Conservation (phyloP, 2,113 vertebrate species). For the Cyprinodon brontotheroides region DNA sequence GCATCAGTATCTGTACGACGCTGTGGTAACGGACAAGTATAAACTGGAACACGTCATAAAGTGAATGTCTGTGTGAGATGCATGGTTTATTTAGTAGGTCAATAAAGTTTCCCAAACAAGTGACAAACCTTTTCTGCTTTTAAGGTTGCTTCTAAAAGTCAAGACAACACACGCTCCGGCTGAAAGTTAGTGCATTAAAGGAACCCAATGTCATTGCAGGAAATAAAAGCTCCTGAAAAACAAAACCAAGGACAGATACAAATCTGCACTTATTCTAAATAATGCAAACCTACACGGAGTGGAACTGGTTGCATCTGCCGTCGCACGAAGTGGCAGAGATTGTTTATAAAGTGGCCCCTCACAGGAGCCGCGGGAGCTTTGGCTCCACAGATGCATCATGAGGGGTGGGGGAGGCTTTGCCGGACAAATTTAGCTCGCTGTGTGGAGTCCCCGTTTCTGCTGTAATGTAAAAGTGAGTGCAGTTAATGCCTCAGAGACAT, state of each 20-base stretch:
- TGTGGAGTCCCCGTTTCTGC: slow-evolving; percentile 45
- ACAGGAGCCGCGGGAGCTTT: slow-evolving; percentile 71
- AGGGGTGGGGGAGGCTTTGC: slow-evolving; percentile 17
- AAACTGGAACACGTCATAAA: background rate
- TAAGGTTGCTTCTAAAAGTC: background rate
- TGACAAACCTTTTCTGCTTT: slow-evolving; percentile 1
- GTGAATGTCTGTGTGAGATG: background rate
- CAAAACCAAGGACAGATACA: slow-evolving; percentile 54
- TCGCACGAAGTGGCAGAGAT: slow-evolving; percentile 44
- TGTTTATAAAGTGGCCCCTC: slow-evolving; percentile 70
- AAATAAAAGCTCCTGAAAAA: slow-evolving; percentile 48
- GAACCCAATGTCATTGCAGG: slow-evolving; percentile 49
- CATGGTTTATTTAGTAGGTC: background rate
- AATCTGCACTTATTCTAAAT: slow-evolving; percentile 69
- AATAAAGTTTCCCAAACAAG: background rate
- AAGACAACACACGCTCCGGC: background rate
- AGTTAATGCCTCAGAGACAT: slow-evolving; percentile 72
- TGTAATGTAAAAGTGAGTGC: slow-evolving; percentile 68
- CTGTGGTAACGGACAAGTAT: background rate
- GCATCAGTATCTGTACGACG: background rate
- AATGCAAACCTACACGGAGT: slow-evolving; percentile 62
- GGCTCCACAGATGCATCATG: slow-evolving; percentile 54
- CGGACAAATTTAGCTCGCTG: slow-evolving; percentile 67
- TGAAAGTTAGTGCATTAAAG: slow-evolving; percentile 18
- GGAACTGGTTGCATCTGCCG: slow-evolving; percentile 64